Evolutionary conservation across 2,113 vertebrate genomes (phyloP), one percentile per base, ranked within the genome.

Genomic region (Fregata magnificens): DNA sequence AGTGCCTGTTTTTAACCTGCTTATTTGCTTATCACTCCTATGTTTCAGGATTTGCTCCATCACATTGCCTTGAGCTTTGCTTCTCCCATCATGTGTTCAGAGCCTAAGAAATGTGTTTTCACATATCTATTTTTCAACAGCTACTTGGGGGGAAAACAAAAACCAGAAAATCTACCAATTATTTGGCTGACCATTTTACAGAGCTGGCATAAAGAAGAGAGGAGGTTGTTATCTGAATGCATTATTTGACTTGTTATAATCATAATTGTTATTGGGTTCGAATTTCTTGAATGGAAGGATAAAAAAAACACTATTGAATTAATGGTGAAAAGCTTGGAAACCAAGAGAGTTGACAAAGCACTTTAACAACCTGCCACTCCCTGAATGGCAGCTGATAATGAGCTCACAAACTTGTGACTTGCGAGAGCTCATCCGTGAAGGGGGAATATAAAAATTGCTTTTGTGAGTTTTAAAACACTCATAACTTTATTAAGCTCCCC

Each of bases 391-490:
- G 40, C 78, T 78, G 52, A 84, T 73, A 77, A 93, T 67, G 71
- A 88, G 84, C 89, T 88, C 95, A 85, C 82, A 71, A 86, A 53
- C 29, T 21, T 45, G 53, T 52, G 62, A 55, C 93, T 82, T 74
- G 61, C 0, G 11, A 91, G 69, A 97, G 63, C n/a, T 96, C 94
- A 96, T 53, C 96, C 77, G 2, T 96, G 97, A 97, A 97, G 94
- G 95, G 59, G 71, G 69, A 94, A 95, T 22, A 40, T 92, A 90
- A 95, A 93, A 92, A 84, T 65, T 74, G 65, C 63, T 93, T 95
- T 96, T 81, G 94, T 78, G 97, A 87, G 81, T 76, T 93, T 95
- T 95, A 93, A 95, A 97, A 95, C 69, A 88, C 84, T 91, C 45
- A 82, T 36, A 74, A 92, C 89, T 97, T 95, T 92, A 88, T 94